A percentile compares a stretch with the other conserved stretches of the same genome.
Conservation (phyloP, 2,888 invertebrate genomes). For the Eristalis tenax region DNA sequence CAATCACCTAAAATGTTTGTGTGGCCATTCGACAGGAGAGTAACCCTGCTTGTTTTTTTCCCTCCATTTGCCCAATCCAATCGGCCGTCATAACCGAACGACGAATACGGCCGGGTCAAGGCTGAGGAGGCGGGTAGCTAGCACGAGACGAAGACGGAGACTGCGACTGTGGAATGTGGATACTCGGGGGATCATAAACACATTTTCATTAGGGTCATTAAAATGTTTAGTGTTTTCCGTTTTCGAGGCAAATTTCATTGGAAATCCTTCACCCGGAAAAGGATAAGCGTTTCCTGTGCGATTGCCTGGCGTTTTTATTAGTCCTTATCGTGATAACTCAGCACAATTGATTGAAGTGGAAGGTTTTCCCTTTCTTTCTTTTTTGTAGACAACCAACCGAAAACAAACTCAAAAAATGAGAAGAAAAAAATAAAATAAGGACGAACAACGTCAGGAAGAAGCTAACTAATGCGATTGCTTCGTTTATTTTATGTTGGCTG, state of each 20-base stretch:
- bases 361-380: background rate
- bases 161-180: background rate
- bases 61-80: slow-evolving; percentile 14
- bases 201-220: slow-evolving; percentile 64
- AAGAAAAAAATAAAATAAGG: background rate
- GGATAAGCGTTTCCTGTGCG: slow-evolving; percentile 35
- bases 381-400: no score
- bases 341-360: slow-evolving; percentile 32
- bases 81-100: slow-evolving; percentile 39
- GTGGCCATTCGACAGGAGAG: background rate
- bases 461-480: slow-evolving; percentile 17
- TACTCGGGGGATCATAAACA: slow-evolving; percentile 52
- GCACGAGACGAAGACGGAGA: background rate
- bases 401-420: no score
- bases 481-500: slow-evolving; percentile 5
- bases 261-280: slow-evolving; percentile 37
- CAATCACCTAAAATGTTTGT: slow-evolving; percentile 48
- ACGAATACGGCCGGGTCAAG: background rate
- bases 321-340: slow-evolving; percentile 22
- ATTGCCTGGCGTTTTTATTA: slow-evolving; percentile 35
- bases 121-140: background rate
- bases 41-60: background rate
- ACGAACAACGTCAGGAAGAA: background rate
- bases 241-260: slow-evolving; percentile 13
- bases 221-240: slow-evolving; percentile 58